Evolutionary conservation across 2,113 vertebrate species (phyloP).

Genomic region (Xenopus laevis): DNA sequence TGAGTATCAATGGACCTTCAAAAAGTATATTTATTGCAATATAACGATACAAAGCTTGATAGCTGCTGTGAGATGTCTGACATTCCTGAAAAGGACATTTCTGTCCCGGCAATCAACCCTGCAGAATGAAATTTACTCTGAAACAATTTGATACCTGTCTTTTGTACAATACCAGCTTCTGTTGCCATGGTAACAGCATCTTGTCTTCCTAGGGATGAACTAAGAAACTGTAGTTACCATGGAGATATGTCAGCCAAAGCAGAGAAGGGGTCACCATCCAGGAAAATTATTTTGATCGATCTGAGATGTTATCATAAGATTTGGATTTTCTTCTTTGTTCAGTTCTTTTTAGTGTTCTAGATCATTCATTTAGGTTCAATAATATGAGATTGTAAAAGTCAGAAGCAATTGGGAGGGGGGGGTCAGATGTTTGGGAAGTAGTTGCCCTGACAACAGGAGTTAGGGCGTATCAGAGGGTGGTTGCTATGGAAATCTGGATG

Average conservation of each 20-base stretch:
- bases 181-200: slow-evolving; percentile 67
- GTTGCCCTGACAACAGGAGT: slow-evolving; percentile 78
- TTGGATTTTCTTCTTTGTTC: not conserved
- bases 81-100: not conserved
- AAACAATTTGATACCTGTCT: slow-evolving; percentile 61
- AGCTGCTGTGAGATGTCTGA: no score
- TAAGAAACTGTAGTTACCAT: slow-evolving; percentile 65
- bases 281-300: slow-evolving; percentile 3
- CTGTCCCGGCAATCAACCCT: not conserved
- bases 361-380: slow-evolving; percentile 28
- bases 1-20: no score
- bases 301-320: not conserved
- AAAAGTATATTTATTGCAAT: no score
- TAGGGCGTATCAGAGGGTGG: slow-evolving; percentile 77
- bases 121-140: slow-evolving; percentile 46
- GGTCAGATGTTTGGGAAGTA: slow-evolving; percentile 75
- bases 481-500: slow-evolving; percentile 85
- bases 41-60: no score
- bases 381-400: slow-evolving; percentile 22
- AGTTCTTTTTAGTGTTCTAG: slow-evolving; percentile 11
- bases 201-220: slow-evolving; percentile 62
- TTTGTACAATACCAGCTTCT: slow-evolving; percentile 50
- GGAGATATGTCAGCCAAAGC: slow-evolving; percentile 53
- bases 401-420: slow-evolving; percentile 52
- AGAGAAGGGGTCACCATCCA: slow-evolving; percentile 20